These are phyloP conservation scores for Thysanoteuthis rhombus DNA, from an alignment of 2,888 invertebrate species.

Conservation along the genomic window DNA sequence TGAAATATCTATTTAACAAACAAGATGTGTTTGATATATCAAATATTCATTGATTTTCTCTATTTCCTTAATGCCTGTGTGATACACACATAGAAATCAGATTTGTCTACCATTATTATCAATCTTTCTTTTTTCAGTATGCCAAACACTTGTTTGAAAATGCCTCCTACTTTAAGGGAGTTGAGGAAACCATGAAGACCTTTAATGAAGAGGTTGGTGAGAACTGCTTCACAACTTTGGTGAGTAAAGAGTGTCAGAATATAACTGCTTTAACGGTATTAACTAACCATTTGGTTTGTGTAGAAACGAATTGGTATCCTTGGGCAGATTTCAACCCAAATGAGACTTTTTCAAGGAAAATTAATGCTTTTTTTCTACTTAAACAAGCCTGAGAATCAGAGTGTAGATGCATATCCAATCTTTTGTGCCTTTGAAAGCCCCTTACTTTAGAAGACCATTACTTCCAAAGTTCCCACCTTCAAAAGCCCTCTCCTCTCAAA, in stretches of 20 bases:
- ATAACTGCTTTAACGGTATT: no score
- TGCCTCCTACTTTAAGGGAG: constrained; percentile 62
- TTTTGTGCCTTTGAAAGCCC: no score
- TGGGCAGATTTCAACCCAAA: no score
- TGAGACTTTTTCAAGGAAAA: no score
- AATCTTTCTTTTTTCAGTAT: constrained; percentile 56
- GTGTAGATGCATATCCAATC: no score
- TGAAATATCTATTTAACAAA: background rate
- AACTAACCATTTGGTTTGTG: background rate
- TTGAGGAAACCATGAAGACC: constrained; percentile 63
- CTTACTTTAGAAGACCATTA: no score
- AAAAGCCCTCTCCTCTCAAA: no score
- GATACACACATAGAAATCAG: background rate
- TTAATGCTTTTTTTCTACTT: no score
- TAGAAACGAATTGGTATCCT: no score
- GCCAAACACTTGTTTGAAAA: constrained; percentile 67
- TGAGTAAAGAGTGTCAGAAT: constrained; percentile 42
- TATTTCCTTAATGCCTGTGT: background rate
- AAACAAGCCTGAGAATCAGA: no score
- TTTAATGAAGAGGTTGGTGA: constrained; percentile 61
- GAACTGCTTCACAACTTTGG: constrained; percentile 62
- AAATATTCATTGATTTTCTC: background rate
- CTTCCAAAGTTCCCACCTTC: no score
- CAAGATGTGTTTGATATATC: background rate
- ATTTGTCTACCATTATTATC: background rate